Conservation (phyloP, 2,888 invertebrate species). For the Cylloceria caligata region DNA sequence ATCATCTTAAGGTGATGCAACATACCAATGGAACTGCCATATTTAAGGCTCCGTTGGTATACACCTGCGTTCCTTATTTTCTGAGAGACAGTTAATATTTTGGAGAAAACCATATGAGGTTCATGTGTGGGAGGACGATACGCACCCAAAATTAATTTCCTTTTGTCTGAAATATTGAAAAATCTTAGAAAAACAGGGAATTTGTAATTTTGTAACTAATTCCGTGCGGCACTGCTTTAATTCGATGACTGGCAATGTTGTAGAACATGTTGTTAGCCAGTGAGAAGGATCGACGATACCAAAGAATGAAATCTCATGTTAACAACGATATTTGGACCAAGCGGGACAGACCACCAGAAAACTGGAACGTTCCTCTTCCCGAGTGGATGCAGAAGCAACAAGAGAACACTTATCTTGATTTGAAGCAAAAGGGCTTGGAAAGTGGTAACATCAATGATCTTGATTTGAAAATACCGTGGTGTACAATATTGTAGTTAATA, state of each 20-base stretch:
- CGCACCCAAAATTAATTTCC: no score
- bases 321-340: constrained; percentile 93
- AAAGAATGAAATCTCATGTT: constrained; percentile 89
- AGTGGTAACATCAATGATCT: constrained; percentile 77
- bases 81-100: no score
- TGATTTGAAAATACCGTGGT: constrained; percentile 58
- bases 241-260: not conserved
- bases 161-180: no score
- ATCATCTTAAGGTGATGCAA: no score
- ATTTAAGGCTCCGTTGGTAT: no score
- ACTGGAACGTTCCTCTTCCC: constrained; percentile 94
- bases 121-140: no score
- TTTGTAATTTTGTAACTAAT: no score
- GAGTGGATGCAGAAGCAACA: constrained; percentile 90
- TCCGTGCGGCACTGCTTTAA: not conserved
- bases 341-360: constrained; percentile 90
- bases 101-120: no score
- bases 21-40: no score
- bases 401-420: constrained; percentile 88
- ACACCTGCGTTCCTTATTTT: no score
- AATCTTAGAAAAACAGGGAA: no score
- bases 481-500: constrained; percentile 70
- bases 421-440: constrained; percentile 88
- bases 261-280: constrained; percentile 89
- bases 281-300: constrained; percentile 88